A percentile compares a stretch with the other conserved stretches of the same genome.
Evolutionary conservation across 2,888 invertebrate species (phyloP).

Genomic region (Lamellibrachia columna): DNA sequence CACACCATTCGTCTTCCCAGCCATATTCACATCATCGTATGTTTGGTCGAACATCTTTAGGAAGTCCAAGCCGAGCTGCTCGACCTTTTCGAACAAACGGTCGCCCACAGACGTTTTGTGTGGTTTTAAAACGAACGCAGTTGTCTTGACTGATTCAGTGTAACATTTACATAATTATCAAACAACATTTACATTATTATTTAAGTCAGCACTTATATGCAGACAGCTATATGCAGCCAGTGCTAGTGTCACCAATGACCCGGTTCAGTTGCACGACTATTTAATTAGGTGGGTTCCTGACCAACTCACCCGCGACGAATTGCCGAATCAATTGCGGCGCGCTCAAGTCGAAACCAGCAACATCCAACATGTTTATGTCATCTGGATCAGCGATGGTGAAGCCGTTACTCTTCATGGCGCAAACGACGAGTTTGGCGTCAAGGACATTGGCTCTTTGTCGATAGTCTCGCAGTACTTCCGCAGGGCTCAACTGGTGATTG

Average conservation of each 20-base stretch:
- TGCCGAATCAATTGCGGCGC: slow-evolving; percentile 65
- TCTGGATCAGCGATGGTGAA: slow-evolving; percentile 63
- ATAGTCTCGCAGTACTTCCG: slow-evolving; percentile 72
- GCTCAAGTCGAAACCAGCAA: slow-evolving; percentile 65
- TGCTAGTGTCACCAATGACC: not conserved
- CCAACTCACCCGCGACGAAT: too few species aligned
- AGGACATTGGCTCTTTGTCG: slow-evolving; percentile 66
- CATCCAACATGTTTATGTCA: slow-evolving; percentile 64
- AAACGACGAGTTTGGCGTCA: slow-evolving; percentile 51
- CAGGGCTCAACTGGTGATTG: slow-evolving; percentile 67
- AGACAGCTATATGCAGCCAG: not conserved
- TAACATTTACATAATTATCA: too few species aligned
- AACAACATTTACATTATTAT: too few species aligned
- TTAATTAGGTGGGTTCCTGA: not conserved
- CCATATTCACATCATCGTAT: too few species aligned
- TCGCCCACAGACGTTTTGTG: too few species aligned
- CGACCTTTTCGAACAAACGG: too few species aligned
- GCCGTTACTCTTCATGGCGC: slow-evolving; percentile 57
- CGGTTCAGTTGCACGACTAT: not conserved
- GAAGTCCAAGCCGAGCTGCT: too few species aligned
- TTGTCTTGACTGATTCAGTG: too few species aligned
- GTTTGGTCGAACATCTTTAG: too few species aligned
- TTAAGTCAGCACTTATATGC: too few species aligned
- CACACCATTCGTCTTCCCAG: too few species aligned
- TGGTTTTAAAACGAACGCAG: too few species aligned